Percentiles rank a stretch among this genome's conserved stretches.
These are phyloP conservation scores for Calcarius lapponicus DNA, from an alignment of 2,797 vertebrate genomes.

Conservation along the genomic window DNA sequence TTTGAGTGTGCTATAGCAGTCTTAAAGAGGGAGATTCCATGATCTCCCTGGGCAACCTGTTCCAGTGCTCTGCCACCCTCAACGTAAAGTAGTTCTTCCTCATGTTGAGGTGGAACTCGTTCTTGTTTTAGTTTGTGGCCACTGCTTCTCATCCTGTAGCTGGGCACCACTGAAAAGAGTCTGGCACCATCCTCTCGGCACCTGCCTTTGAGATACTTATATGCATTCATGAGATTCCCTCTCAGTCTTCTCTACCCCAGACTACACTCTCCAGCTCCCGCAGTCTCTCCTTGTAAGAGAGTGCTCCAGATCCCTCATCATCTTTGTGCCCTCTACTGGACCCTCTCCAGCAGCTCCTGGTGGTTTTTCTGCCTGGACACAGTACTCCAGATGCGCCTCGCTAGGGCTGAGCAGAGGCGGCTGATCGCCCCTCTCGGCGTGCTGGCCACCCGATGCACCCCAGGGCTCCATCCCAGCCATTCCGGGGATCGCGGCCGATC, in stretches of 20 bases:
- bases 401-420: not conserved
- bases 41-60: not conserved
- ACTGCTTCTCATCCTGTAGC: not conserved
- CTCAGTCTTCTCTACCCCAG: not conserved
- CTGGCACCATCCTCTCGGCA: not conserved
- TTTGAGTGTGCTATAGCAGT: not conserved
- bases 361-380: rapidly evolving
- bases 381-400: not conserved
- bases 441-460: not conserved
- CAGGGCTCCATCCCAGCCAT: rapidly evolving
- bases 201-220: not conserved
- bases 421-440: not conserved
- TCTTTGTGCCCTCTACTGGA: not conserved
- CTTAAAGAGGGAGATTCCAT: not conserved
- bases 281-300: not conserved
- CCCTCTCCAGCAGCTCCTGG: not conserved
- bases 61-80: not conserved
- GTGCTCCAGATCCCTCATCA: not conserved
- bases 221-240: not conserved
- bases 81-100: not conserved
- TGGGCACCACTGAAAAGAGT: too few species aligned
- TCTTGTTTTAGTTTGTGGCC: not conserved
- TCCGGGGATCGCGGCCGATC: not conserved
- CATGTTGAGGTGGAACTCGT: not conserved
- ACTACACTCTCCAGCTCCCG: not conserved